A percentile compares a stretch with the other conserved stretches of the same genome.
Evolutionary conservation across 2,797 vertebrate genomes (phyloP).

Genomic region (Adrianichthys oophorus): DNA sequence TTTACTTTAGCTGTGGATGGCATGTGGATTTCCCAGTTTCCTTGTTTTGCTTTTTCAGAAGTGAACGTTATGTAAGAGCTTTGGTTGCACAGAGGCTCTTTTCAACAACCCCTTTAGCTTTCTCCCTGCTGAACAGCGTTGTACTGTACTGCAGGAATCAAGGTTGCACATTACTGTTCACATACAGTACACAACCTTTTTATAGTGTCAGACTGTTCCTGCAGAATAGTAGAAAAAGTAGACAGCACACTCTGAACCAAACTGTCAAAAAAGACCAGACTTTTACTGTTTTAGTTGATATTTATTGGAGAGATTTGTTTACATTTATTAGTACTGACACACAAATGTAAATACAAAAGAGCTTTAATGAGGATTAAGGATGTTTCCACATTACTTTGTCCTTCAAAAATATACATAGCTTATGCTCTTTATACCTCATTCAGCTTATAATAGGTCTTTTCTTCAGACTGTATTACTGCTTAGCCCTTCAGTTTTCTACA

Average conservation of each 20-base stretch:
- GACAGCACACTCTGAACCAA: background rate
- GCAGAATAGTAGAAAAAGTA: constrained; percentile 8
- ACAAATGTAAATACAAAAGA: constrained; percentile 37
- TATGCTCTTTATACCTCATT: constrained; percentile 13
- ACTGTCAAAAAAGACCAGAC: constrained; percentile 17
- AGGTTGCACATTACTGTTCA: constrained; percentile 42
- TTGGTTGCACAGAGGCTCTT: constrained; percentile 64
- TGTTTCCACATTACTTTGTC: constrained; percentile 5
- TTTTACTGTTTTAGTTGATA: constrained; percentile 15
- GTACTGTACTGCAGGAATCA: constrained; percentile 48
- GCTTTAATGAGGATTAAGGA: constrained; percentile 16
- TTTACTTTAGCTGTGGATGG: constrained; percentile 1
- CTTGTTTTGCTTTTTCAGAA: constrained; percentile 45
- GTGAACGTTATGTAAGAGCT: constrained; percentile 41
- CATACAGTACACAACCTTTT: constrained; percentile 18
- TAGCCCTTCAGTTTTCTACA: constrained; percentile 2
- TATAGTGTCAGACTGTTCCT: constrained; percentile 8
- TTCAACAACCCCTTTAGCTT: constrained; percentile 57
- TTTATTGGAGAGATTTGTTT: constrained; percentile 39
- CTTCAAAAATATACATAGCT: constrained; percentile 7
- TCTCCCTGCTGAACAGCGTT: constrained; percentile 57
- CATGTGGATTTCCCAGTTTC: constrained; percentile 9
- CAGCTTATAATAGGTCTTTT: constrained; percentile 8
- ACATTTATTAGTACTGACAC: constrained; percentile 9
- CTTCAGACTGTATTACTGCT: constrained; percentile 1